phyloP scores from a whole-genome alignment of 1,140 invertebrate genomes.

The Zaprionus africanus region DNA sequence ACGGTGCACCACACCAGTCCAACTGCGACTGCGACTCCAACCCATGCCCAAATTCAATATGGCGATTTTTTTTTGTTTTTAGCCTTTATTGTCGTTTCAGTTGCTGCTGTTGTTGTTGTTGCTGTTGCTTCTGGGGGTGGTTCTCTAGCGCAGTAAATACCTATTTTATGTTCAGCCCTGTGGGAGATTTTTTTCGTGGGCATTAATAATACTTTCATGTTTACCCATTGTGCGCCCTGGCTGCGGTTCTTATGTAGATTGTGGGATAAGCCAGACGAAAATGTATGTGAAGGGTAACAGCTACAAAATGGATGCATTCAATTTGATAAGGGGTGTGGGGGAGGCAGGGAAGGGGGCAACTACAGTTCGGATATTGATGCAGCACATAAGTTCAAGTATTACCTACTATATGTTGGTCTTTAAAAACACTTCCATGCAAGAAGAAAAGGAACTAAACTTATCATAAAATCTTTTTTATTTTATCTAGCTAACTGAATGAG shows the following conservation, averaged over 20 bases:
- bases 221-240: constrained; percentile 43
- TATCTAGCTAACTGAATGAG: no score
- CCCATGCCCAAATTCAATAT: constrained; percentile 46
- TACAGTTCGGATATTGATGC: background rate
- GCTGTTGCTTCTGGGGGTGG: constrained; percentile 51
- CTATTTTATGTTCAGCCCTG: constrained; percentile 68
- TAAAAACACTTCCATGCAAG: background rate
- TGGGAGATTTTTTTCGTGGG: constrained; percentile 61
- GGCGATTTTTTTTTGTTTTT: constrained; percentile 46
- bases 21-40: constrained; percentile 37
- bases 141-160: constrained; percentile 60
- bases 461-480: background rate
- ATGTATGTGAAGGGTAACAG: constrained; percentile 12
- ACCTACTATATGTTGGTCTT: background rate
- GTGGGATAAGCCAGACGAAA: constrained; percentile 38
- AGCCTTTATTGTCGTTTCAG: constrained; percentile 21
- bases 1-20: background rate
- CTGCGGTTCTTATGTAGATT: constrained; percentile 57
- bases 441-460: background rate
- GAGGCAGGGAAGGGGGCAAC: background rate
- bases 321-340: background rate
- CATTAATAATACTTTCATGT: constrained; percentile 66
- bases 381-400: background rate
- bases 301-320: constrained; percentile 41
- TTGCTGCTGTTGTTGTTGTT: constrained; percentile 19